Evolutionary conservation across 2,888 invertebrate genomes (phyloP).

Genomic region (Cybosia mesomella): DNA sequence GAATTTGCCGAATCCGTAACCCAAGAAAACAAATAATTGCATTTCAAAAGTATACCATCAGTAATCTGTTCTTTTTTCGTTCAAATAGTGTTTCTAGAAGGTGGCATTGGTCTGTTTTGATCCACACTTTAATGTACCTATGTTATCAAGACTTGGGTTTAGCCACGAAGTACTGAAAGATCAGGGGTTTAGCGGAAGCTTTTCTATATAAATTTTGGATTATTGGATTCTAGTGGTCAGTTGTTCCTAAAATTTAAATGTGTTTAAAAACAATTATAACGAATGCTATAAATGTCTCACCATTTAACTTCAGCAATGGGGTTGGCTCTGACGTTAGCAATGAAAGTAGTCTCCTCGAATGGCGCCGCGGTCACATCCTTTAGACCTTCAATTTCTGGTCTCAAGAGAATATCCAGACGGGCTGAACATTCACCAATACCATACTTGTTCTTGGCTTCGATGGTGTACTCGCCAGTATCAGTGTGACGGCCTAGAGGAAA

Average conservation of each 20-base stretch:
- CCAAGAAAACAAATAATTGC: too few relatives aligned
- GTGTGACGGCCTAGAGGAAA: slow-evolving; percentile 87
- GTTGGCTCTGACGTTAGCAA: slow-evolving; percentile 94
- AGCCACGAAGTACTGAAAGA: too few relatives aligned
- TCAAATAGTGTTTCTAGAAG: too few relatives aligned
- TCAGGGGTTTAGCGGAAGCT: too few relatives aligned
- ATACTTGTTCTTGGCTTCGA: slow-evolving; percentile 93
- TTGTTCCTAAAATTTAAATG: not conserved
- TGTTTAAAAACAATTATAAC: not conserved
- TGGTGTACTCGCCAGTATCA: slow-evolving; percentile 94
- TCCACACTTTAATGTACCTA: too few relatives aligned
- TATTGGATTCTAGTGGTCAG: not conserved
- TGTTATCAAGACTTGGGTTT: too few relatives aligned
- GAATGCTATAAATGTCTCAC: slow-evolving; percentile 72
- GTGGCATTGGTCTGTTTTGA: too few relatives aligned
- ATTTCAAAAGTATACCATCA: too few relatives aligned
- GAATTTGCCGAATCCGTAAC: too few relatives aligned
- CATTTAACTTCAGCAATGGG: slow-evolving; percentile 96
- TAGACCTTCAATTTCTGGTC: slow-evolving; percentile 93
- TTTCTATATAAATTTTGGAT: too few relatives aligned
- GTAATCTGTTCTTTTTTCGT: too few relatives aligned
- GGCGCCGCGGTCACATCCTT: slow-evolving; percentile 91
- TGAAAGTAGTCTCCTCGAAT: slow-evolving; percentile 92
- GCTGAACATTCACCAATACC: slow-evolving; percentile 92
- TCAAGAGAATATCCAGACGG: slow-evolving; percentile 91